These are phyloP conservation scores for Diogma glabrata DNA, from an alignment of 2,888 invertebrate species.

Conservation along the genomic window DNA sequence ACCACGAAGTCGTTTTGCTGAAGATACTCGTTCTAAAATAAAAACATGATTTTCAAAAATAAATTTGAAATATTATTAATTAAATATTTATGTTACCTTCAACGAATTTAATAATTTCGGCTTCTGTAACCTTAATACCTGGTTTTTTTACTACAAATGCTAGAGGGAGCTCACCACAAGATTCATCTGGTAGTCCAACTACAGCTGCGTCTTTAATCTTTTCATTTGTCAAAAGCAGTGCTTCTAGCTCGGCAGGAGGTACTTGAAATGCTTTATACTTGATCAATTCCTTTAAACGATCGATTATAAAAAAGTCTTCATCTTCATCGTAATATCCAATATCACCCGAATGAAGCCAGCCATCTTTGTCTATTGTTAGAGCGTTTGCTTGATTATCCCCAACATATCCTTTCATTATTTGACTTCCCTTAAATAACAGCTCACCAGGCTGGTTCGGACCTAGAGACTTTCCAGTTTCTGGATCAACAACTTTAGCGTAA, in stretches of 20 bases:
- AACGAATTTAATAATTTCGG: conserved; percentile 45
- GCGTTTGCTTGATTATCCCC: conserved; percentile 56
- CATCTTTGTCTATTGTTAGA: conserved; percentile 53
- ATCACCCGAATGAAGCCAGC: conserved; percentile 71
- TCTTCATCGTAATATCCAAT: conserved; percentile 70
- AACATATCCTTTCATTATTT: conserved; percentile 76
- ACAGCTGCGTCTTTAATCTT: conserved; percentile 70
- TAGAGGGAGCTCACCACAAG: conserved; percentile 62
- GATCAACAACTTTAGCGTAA: conserved; percentile 50
- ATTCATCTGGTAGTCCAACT: conserved; percentile 60
- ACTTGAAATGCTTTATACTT: conserved; percentile 83
- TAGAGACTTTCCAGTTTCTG: conserved; percentile 43
- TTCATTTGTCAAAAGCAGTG: conserved; percentile 56
- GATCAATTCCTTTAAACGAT: conserved; percentile 78
- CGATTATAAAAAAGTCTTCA: conserved; percentile 68
- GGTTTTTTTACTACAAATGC: conserved; percentile 62
- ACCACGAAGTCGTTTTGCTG: conserved; percentile 61
- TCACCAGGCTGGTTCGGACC: conserved; percentile 65
- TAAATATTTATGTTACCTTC: conserved; percentile 26
- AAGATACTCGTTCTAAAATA: conserved; percentile 41
- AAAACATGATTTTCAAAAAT: background rate
- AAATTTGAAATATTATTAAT: background rate
- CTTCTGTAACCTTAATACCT: conserved; percentile 38
- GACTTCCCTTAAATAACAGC: conserved; percentile 69
- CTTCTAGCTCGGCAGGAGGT: conserved; percentile 81